Conservation (phyloP, 2,888 invertebrate genomes). For the Lapara coniferarum region DNA sequence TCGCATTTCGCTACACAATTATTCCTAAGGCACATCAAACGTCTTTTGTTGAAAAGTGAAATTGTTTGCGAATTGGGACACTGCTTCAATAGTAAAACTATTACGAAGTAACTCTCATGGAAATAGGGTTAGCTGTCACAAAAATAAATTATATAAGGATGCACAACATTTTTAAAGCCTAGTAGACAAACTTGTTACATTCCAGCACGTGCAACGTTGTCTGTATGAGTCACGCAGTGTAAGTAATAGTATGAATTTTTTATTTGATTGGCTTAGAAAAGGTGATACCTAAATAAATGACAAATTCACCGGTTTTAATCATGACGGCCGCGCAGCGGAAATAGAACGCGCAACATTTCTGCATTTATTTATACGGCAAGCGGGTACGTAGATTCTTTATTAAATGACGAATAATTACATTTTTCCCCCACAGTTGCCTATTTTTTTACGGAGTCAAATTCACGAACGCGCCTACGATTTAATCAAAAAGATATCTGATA, state of each 20-base stretch:
- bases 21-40: not conserved
- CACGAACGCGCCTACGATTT: too few species aligned
- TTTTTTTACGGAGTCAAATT: too few species aligned
- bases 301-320: not conserved
- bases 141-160: not conserved
- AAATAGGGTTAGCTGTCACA: not conserved
- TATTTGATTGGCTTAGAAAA: not conserved
- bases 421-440: too few species aligned
- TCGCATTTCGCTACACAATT: too few species aligned
- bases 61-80: constrained; percentile 37
- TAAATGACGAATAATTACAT: too few species aligned
- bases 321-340: too few species aligned
- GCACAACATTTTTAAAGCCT: constrained; percentile 5
- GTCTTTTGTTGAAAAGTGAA: constrained; percentile 45
- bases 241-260: not conserved
- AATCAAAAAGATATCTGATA: too few species aligned
- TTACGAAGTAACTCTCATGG: not conserved
- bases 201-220: constrained; percentile 58
- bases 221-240: constrained; percentile 26
- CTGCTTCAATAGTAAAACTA: not conserved
- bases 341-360: too few species aligned
- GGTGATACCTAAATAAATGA: not conserved
- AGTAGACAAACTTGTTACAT: constrained; percentile 46
- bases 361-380: too few species aligned
- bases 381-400: too few species aligned